These are phyloP conservation scores for Neolamprologus falcicula DNA, from an alignment of 2,113 vertebrate genomes.

Conservation along the genomic window DNA sequence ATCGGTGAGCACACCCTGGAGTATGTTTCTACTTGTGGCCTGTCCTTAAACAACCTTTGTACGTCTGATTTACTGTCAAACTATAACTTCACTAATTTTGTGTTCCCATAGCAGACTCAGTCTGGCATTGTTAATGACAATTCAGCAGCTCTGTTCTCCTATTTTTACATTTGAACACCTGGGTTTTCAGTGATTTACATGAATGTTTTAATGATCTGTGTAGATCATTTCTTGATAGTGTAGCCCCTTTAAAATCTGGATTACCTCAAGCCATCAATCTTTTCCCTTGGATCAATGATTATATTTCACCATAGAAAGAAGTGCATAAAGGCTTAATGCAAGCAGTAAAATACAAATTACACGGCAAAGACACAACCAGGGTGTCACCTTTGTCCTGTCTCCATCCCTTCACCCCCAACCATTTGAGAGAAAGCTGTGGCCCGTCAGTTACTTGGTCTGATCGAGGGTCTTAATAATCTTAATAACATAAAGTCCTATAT, in stretches of 20 bases:
- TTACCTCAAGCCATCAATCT: rapidly evolving
- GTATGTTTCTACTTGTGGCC: not conserved
- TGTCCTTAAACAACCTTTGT: not conserved
- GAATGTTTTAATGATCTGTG: not conserved
- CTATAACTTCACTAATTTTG: not conserved
- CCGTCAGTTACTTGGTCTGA: not conserved
- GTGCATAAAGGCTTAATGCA: not conserved
- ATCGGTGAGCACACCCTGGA: not conserved
- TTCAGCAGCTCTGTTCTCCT: not conserved
- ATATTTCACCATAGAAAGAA: not conserved
- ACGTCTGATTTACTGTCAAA: not conserved
- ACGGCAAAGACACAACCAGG: not conserved
- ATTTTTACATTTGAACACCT: not conserved
- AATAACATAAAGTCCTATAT: not conserved
- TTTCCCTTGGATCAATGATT: not conserved
- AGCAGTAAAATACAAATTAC: not conserved
- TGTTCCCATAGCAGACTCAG: not conserved
- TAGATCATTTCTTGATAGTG: not conserved
- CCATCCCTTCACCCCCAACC: not conserved
- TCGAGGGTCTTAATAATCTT: not conserved
- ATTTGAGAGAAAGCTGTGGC: not conserved
- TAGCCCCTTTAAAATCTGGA: not conserved
- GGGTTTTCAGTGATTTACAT: not conserved
- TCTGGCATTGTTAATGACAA: not conserved
- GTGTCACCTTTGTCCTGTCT: not conserved